phyloP scores from a whole-genome alignment of 2,797 vertebrate species.

The Phylloscopus collybita region DNA sequence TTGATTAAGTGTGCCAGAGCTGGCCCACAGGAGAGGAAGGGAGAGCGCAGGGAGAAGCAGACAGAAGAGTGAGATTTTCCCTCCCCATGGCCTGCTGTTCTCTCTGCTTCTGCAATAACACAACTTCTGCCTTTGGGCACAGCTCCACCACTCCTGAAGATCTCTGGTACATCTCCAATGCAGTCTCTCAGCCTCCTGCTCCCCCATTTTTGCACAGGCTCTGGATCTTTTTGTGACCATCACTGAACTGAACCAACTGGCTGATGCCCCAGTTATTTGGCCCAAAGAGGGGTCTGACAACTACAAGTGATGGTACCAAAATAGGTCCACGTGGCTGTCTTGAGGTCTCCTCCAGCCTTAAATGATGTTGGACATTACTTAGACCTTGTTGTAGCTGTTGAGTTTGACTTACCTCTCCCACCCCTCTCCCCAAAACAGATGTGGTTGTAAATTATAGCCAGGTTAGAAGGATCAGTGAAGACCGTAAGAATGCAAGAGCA shows the following conservation, averaged over 20 bases:
- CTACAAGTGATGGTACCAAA: neutral
- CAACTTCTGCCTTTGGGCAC: neutral
- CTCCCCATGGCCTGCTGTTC: neutral
- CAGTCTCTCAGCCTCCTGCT: neutral
- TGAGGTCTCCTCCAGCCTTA: neutral
- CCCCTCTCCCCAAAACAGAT: neutral
- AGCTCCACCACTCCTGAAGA: neutral
- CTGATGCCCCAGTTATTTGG: neutral
- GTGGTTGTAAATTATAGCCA: neutral
- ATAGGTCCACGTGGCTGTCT: neutral
- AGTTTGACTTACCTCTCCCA: neutral
- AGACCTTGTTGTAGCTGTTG: neutral
- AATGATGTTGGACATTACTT: neutral
- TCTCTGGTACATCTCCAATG: neutral
- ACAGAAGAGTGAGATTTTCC: neutral
- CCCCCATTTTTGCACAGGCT: neutral
- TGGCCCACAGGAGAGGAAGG: neutral
- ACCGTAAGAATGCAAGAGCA: neutral
- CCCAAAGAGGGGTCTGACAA: neutral
- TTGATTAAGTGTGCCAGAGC: neutral
- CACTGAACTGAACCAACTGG: neutral
- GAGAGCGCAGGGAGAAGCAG: constrained; percentile 19
- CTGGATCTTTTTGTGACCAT: neutral
- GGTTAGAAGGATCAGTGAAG: neutral
- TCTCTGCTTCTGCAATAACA: neutral